Percentiles rank a stretch among this genome's conserved stretches.
Evolutionary conservation across 2,113 vertebrate species (phyloP).

Genomic region (Archilochus colubris): DNA sequence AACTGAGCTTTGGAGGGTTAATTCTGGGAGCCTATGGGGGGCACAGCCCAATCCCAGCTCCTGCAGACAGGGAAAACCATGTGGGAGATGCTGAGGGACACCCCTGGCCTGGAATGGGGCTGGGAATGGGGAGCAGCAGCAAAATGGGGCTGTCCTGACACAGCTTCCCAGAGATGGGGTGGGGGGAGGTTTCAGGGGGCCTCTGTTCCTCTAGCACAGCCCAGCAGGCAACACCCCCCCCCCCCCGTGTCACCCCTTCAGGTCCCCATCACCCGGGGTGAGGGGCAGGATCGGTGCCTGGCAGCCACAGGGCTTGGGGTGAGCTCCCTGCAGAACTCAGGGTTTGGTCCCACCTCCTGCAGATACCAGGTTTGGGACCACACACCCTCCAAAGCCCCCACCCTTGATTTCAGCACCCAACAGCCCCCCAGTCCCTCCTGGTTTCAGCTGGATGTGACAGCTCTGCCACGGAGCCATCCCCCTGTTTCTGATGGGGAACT

Average conservation of each 20-base stretch:
- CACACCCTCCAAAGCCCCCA: fast-evolving
- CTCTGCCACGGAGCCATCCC: neutral
- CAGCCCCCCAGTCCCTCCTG: neutral
- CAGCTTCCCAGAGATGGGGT: too few relatives aligned
- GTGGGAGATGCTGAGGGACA: neutral
- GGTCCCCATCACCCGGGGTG: fast-evolving
- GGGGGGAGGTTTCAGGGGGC: neutral
- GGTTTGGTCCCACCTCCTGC: neutral
- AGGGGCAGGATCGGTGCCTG: neutral
- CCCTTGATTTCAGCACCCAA: neutral
- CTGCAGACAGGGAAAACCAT: fast-evolving
- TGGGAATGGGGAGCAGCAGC: neutral
- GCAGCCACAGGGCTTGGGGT: neutral
- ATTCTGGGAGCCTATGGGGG: too few relatives aligned
- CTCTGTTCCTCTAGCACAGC: neutral
- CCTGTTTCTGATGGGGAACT: neutral
- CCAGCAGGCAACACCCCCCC: fast-evolving
- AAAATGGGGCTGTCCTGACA: fast-evolving
- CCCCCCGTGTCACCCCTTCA: fast-evolving
- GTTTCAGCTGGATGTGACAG: neutral
- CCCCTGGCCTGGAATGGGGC: neutral
- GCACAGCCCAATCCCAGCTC: neutral
- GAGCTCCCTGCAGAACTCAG: neutral
- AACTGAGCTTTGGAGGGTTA: neutral
- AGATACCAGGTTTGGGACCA: fast-evolving